A percentile compares a stretch with the other conserved stretches of the same genome.
Evolutionary conservation across 2,797 vertebrate species (phyloP).

Genomic region (Silurus aristotelis): DNA sequence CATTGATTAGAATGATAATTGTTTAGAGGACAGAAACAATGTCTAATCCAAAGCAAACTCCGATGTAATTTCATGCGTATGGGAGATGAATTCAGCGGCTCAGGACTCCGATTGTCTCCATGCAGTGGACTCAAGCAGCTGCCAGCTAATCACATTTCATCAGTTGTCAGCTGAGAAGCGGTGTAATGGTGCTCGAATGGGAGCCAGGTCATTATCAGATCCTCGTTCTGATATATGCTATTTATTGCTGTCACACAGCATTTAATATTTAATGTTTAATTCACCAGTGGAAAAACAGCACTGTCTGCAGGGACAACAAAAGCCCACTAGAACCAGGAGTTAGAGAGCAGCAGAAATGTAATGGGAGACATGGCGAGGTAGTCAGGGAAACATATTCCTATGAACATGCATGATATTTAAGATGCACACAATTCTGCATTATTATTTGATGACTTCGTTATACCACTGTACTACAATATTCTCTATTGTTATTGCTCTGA

Average conservation of each 20-base stretch:
- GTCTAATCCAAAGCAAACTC: constrained; percentile 60
- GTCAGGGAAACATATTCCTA: neutral
- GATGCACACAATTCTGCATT: neutral
- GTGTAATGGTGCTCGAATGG: constrained; percentile 85
- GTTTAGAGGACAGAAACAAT: constrained; percentile 58
- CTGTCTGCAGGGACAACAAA: constrained; percentile 85
- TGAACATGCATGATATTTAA: neutral
- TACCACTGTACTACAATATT: neutral
- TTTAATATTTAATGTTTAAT: constrained; percentile 88
- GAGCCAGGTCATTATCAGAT: constrained; percentile 93
- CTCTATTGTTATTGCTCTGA: neutral
- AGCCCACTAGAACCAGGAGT: constrained; percentile 81
- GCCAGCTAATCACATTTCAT: constrained; percentile 91
- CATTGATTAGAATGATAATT: constrained; percentile 67
- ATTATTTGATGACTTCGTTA: neutral
- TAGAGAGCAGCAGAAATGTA: constrained; percentile 59
- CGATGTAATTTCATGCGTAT: constrained; percentile 60
- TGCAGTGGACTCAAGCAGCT: constrained; percentile 94
- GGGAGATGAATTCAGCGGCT: constrained; percentile 82
- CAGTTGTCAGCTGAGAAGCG: constrained; percentile 88
- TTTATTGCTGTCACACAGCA: constrained; percentile 97
- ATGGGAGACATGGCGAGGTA: constrained; percentile 15
- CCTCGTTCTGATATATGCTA: constrained; percentile 97
- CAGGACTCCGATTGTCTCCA: constrained; percentile 83
- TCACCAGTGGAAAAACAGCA: constrained; percentile 82